Evolutionary conservation across 2,113 vertebrate genomes (phyloP).

Genomic region (Carassius gibelio): DNA sequence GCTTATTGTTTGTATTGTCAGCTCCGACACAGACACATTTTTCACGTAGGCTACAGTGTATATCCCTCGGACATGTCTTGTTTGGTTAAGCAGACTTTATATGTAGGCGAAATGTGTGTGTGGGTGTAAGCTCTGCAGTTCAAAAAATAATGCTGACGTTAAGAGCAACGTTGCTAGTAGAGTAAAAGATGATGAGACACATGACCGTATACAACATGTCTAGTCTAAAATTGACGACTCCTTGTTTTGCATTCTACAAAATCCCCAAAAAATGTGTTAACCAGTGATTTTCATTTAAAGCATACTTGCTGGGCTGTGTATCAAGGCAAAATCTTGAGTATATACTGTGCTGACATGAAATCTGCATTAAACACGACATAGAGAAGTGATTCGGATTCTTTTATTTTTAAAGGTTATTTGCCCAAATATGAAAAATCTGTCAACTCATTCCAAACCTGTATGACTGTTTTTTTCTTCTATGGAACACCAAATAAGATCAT

Average conservation of each 20-base stretch:
- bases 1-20: constrained; percentile 31
- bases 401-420: not conserved
- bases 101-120: not conserved
- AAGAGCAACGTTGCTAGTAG: not conserved
- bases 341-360: not conserved
- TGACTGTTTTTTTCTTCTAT: not conserved
- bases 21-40: constrained; percentile 15
- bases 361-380: not conserved
- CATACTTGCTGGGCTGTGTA: not conserved
- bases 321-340: not conserved
- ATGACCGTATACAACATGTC: constrained; percentile 10
- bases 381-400: not conserved
- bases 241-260: not conserved
- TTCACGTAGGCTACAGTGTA: not conserved
- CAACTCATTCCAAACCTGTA: not conserved
- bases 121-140: not conserved
- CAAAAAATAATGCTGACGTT: constrained; percentile 4
- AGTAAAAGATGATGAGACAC: constrained; percentile 16
- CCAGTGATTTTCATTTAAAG: not conserved
- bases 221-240: constrained; percentile 13
- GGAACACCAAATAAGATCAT: not conserved
- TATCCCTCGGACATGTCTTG: constrained; percentile 1
- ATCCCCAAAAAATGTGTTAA: not conserved
- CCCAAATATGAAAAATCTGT: not conserved
- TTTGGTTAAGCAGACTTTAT: constrained; percentile 25